A percentile compares a stretch with the other conserved stretches of the same genome.
phyloP scores from a whole-genome alignment of 2,113 vertebrate species.

The Pteruthius melanotis region DNA sequence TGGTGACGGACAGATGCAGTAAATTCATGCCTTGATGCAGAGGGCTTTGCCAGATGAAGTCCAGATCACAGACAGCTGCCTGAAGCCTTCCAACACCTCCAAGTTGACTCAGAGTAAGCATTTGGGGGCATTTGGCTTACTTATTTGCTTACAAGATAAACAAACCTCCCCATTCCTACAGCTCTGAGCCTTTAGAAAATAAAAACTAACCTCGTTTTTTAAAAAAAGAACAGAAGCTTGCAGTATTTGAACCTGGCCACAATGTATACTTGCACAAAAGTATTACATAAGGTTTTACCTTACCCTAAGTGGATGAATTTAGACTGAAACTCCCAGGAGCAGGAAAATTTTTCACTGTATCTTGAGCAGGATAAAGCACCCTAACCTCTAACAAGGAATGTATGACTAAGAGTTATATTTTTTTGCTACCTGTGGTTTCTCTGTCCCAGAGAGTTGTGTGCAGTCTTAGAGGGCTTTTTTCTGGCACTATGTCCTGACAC shows the following conservation, averaged over 20 bases:
- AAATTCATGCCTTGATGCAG: not conserved
- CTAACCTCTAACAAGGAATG: not conserved
- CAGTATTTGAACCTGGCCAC: not conserved
- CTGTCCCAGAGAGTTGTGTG: not conserved
- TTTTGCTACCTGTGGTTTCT: not conserved
- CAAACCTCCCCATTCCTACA: not conserved
- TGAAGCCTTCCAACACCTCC: not conserved
- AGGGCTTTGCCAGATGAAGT: slow-evolving; percentile 24
- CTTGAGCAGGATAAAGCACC: not conserved
- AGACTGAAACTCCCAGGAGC: not conserved
- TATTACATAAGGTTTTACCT: not conserved
- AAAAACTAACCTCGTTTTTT: not conserved
- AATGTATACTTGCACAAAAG: not conserved
- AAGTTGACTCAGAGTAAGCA: not conserved
- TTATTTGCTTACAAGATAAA: not conserved
- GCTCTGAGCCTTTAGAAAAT: not conserved
- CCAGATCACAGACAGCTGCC: not conserved
- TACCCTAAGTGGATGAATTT: not conserved
- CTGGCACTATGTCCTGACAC: not conserved
- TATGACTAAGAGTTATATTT: not conserved
- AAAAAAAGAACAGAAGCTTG: not conserved
- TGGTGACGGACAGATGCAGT: slow-evolving; percentile 17
- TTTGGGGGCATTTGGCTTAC: not conserved
- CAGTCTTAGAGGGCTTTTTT: not conserved
- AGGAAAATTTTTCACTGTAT: not conserved